phyloP scores from a whole-genome alignment of 1,140 invertebrate genomes.

The Leptopilina clavipes region DNA sequence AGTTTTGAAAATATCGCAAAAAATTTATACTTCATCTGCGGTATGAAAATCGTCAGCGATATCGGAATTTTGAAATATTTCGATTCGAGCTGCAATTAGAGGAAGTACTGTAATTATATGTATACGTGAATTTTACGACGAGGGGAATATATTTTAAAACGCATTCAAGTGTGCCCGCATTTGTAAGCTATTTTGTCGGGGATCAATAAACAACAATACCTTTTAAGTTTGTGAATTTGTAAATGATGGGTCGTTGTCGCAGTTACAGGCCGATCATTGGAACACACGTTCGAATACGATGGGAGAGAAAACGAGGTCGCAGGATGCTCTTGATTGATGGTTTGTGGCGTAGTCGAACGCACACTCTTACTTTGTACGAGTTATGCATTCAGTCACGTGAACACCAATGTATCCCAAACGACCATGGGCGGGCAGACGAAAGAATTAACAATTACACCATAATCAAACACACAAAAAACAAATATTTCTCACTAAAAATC shows the following conservation, averaged over 20 bases:
- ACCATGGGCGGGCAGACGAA: neutral
- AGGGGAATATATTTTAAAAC: too few relatives aligned
- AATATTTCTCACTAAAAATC: neutral
- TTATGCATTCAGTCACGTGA: conserved; percentile 9
- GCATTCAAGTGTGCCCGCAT: neutral
- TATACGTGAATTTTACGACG: too few relatives aligned
- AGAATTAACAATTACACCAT: conserved; percentile 2
- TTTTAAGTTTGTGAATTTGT: conserved; percentile 22
- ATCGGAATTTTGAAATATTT: too few relatives aligned
- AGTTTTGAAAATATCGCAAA: too few relatives aligned
- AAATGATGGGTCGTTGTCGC: conserved; percentile 25
- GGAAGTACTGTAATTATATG: too few relatives aligned
- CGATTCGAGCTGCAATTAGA: too few relatives aligned
- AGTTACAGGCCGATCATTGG: conserved; percentile 5
- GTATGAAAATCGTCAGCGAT: too few relatives aligned
- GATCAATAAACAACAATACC: conserved; percentile 12
- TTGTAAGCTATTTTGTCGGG: conserved; percentile 13
- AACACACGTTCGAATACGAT: conserved; percentile 10
- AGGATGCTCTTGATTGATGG: conserved; percentile 33
- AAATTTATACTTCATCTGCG: too few relatives aligned
- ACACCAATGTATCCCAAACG: neutral
- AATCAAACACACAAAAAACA: conserved; percentile 1
- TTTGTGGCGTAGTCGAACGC: neutral
- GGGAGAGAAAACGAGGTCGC: conserved; percentile 34
- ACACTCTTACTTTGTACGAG: conserved; percentile 12